Conservation (phyloP, 2,888 invertebrate genomes). For the Notodonta dromedarius region DNA sequence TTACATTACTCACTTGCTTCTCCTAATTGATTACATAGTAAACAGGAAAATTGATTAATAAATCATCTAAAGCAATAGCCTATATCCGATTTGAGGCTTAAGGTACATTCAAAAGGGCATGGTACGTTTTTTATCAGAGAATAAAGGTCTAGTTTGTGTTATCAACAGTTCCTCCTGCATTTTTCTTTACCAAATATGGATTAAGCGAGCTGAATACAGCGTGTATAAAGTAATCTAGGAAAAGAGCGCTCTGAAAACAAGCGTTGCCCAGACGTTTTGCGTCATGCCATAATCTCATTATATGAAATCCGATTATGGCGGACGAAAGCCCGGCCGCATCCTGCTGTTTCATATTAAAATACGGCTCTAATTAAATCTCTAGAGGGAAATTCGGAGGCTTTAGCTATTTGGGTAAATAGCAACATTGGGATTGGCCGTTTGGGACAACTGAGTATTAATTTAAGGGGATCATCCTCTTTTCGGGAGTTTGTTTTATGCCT, state of each 20-base stretch:
- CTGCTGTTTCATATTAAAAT: slow-evolving; percentile 50
- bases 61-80: too few relatives aligned
- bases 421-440: slow-evolving; percentile 8
- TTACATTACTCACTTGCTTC: not conserved
- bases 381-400: slow-evolving; percentile 22
- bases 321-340: slow-evolving; percentile 31
- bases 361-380: slow-evolving; percentile 48
- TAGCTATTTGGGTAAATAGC: slow-evolving; percentile 30
- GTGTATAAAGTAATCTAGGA: slow-evolving; percentile 16
- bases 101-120: too few relatives aligned
- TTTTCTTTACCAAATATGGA: slow-evolving; percentile 19
- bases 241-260: slow-evolving; percentile 18
- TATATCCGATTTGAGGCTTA: too few relatives aligned
- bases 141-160: not conserved
- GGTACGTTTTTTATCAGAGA: too few relatives aligned
- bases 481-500: slow-evolving; percentile 6
- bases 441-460: slow-evolving; percentile 12
- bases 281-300: slow-evolving; percentile 57
- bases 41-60: too few relatives aligned
- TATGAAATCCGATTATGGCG: slow-evolving; percentile 62
- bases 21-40: not conserved
- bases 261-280: slow-evolving; percentile 23
- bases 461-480: slow-evolving; percentile 12
- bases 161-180: slow-evolving; percentile 11
- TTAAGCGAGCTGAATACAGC: slow-evolving; percentile 14